Conservation (phyloP, 2,888 invertebrate species). For the Meloe dianella region DNA sequence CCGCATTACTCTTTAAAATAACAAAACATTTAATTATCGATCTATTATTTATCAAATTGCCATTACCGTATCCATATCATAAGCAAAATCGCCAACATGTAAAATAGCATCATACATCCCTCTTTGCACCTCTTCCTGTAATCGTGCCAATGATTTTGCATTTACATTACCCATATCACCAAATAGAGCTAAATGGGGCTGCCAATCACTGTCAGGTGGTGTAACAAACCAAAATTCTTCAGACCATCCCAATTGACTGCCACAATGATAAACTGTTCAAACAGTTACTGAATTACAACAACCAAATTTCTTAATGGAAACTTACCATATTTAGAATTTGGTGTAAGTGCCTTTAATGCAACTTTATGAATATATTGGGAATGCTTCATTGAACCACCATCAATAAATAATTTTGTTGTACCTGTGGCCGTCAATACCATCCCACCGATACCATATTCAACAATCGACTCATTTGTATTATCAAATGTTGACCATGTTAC, state of each 20-base stretch:
- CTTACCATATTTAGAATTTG: slow-evolving; percentile 70
- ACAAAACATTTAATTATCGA: slow-evolving; percentile 14
- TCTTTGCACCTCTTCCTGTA: slow-evolving; percentile 83
- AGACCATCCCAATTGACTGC: slow-evolving; percentile 84
- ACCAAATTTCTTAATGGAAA: no score
- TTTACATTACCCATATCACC: slow-evolving; percentile 96
- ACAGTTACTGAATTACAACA: not conserved
- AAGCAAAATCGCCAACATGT: slow-evolving; percentile 95
- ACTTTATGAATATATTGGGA: slow-evolving; percentile 83
- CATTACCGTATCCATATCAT: slow-evolving; percentile 81
- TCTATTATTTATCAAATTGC: not conserved
- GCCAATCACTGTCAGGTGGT: slow-evolving; percentile 73
- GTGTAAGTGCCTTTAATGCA: slow-evolving; percentile 65
- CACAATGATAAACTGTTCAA: slow-evolving; percentile 78
- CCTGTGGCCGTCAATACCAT: slow-evolving; percentile 66
- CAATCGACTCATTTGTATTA: slow-evolving; percentile 69
- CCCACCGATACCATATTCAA: slow-evolving; percentile 75
- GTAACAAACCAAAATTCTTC: slow-evolving; percentile 78
- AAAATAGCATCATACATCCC: slow-evolving; percentile 84
- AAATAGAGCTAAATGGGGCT: slow-evolving; percentile 82
- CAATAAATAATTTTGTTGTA: slow-evolving; percentile 68
- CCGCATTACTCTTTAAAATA: slow-evolving; percentile 68
- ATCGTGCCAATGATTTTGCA: slow-evolving; percentile 81
- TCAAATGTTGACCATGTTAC: slow-evolving; percentile 85
- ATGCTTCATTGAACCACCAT: slow-evolving; percentile 71